Percentiles rank a stretch among this genome's conserved stretches.
Evolutionary conservation across 2,113 vertebrate species (phyloP).

Genomic region (Circaetus cinerascens): DNA sequence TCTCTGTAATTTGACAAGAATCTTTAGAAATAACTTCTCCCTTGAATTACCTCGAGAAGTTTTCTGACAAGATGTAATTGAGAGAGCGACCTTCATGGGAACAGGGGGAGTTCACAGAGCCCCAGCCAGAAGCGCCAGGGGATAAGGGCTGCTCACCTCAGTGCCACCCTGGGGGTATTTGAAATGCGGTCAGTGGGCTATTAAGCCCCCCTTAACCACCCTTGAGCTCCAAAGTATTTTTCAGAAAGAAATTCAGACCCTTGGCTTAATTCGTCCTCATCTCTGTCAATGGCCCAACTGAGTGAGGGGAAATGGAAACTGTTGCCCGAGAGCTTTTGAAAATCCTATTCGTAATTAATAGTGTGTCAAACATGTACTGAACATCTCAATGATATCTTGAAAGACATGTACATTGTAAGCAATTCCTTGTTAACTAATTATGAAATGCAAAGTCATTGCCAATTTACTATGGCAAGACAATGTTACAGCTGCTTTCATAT

Average conservation of each 20-base stretch:
- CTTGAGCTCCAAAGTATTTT: neutral
- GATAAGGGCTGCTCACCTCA: fast-evolving
- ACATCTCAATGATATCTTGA: neutral
- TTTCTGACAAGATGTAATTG: neutral
- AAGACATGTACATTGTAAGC: neutral
- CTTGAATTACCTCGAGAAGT: neutral
- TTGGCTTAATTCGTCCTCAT: neutral
- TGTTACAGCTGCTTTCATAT: neutral
- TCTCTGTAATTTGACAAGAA: neutral
- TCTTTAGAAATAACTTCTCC: neutral
- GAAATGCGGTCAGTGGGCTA: fast-evolving
- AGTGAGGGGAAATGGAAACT: neutral
- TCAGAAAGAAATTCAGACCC: neutral
- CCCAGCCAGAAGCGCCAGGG: neutral
- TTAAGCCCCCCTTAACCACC: neutral
- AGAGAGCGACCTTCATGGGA: neutral
- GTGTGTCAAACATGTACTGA: neutral
- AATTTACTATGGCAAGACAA: neutral
- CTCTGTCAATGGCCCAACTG: neutral
- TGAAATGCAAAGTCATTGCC: conserved; percentile 26
- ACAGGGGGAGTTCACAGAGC: neutral
- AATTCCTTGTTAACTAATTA: neutral
- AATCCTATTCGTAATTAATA: neutral
- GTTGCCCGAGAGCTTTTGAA: neutral
- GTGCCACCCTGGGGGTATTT: neutral